A percentile compares a stretch with the other conserved stretches of the same genome.
Evolutionary conservation across 2,113 vertebrate genomes (phyloP).

Genomic region (Megalops atlanticus): DNA sequence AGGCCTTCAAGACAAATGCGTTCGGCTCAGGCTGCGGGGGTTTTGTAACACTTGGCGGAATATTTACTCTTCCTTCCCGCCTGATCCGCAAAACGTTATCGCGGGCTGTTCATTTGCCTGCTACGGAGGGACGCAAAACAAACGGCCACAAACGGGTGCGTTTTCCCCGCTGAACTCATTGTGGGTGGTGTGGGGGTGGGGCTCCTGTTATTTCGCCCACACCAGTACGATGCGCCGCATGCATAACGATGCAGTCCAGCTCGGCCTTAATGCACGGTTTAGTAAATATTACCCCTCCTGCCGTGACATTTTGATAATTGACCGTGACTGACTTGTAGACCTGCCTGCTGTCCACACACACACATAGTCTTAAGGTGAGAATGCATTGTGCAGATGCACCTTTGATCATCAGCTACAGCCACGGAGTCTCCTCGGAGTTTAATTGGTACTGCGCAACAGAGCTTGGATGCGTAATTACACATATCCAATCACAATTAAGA

Average conservation of each 20-base stretch:
- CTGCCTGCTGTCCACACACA: too few relatives aligned
- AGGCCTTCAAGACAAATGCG: neutral
- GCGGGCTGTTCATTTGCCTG: too few relatives aligned
- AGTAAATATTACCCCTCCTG: neutral
- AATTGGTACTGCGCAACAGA: neutral
- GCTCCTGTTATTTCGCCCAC: neutral
- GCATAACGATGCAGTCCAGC: neutral
- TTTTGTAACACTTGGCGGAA: neutral
- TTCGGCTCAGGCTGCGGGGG: neutral
- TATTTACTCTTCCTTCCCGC: neutral
- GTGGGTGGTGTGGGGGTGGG: neutral
- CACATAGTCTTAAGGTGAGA: neutral
- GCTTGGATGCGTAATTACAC: neutral
- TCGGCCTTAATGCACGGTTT: neutral
- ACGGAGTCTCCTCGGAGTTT: neutral
- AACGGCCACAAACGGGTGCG: neutral
- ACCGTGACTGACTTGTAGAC: neutral
- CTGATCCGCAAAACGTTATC: neutral
- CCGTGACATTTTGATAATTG: neutral
- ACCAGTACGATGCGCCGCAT: neutral
- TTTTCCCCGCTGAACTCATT: neutral
- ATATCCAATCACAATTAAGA: neutral
- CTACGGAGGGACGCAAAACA: neutral
- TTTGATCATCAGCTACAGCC: neutral
- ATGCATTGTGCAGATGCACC: neutral